A percentile compares a stretch with the other conserved stretches of the same genome.
These are phyloP conservation scores for Meleagris gallopavo DNA, from an alignment of 2,113 vertebrate genomes.

Conservation along the genomic window DNA sequence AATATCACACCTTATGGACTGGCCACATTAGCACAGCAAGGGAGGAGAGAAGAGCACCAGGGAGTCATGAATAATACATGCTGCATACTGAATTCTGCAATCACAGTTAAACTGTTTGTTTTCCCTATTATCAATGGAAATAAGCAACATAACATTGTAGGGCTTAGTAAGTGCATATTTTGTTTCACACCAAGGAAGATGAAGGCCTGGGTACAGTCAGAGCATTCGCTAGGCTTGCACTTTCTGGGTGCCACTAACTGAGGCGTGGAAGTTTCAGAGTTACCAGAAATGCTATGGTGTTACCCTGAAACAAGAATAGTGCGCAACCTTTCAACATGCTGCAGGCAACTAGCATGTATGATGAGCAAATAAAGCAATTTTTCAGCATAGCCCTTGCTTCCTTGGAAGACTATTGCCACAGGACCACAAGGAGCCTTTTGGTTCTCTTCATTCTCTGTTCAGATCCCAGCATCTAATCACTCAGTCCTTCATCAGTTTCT, in stretches of 20 bases:
- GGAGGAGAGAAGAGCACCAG: not conserved
- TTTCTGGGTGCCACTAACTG: not conserved
- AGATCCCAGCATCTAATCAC: not conserved
- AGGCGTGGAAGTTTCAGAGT: not conserved
- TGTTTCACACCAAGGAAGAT: not conserved
- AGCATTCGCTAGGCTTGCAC: not conserved
- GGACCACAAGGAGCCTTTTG: not conserved
- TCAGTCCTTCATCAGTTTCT: not conserved
- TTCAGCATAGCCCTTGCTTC: not conserved
- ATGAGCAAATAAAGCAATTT: not conserved
- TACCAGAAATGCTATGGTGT: not conserved
- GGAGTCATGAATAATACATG: constrained; percentile 16
- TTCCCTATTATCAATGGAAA: constrained; percentile 15
- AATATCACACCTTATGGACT: not conserved
- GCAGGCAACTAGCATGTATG: not conserved
- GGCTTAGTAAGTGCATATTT: constrained; percentile 15
- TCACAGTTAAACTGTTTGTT: not conserved
- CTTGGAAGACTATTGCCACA: not conserved
- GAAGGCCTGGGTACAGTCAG: not conserved
- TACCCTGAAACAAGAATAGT: not conserved
- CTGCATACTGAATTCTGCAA: not conserved
- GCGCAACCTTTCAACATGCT: not conserved
- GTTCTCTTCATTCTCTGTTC: not conserved
- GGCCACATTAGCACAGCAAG: not conserved
- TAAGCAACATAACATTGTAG: not conserved